phyloP scores from a whole-genome alignment of 1,140 invertebrate species.

The Calliphora vicina region DNA sequence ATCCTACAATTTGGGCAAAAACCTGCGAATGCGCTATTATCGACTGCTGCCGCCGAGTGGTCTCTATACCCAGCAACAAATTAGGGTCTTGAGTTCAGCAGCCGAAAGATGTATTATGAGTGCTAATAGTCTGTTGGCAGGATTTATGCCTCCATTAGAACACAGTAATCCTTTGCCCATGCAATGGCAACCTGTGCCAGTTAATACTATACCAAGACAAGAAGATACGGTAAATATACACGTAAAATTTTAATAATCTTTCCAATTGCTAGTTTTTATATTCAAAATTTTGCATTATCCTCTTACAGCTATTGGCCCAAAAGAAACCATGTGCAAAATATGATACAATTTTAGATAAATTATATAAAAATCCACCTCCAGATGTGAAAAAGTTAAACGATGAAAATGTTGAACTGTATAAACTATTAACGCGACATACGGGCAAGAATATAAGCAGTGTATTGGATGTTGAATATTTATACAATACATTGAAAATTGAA shows the following conservation, averaged over 20 bases:
- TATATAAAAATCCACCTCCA: conserved; percentile 59
- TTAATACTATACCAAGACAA: conserved; percentile 75
- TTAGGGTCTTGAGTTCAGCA: conserved; percentile 80
- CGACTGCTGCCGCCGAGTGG: conserved; percentile 70
- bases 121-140: conserved; percentile 81
- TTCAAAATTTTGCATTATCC: conserved; percentile 27
- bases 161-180: conserved; percentile 69
- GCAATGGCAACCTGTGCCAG: conserved; percentile 87
- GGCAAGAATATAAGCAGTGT: conserved; percentile 72
- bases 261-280: conserved; percentile 5
- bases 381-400: conserved; percentile 67
- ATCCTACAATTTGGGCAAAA: conserved; percentile 79
- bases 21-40: conserved; percentile 74
- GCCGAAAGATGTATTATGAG: conserved; percentile 87
- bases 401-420: conserved; percentile 70
- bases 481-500: conserved; percentile 78
- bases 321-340: conserved; percentile 72
- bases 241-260: neutral
- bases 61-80: conserved; percentile 70
- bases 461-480: conserved; percentile 75
- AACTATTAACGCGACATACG: conserved; percentile 71
- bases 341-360: conserved; percentile 68
- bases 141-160: conserved; percentile 78
- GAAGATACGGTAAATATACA: conserved; percentile 73
- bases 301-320: conserved; percentile 68